A percentile compares a stretch with the other conserved stretches of the same genome.
Evolutionary conservation across 2,888 invertebrate genomes (phyloP).

Genomic region (Andrena minutula): DNA sequence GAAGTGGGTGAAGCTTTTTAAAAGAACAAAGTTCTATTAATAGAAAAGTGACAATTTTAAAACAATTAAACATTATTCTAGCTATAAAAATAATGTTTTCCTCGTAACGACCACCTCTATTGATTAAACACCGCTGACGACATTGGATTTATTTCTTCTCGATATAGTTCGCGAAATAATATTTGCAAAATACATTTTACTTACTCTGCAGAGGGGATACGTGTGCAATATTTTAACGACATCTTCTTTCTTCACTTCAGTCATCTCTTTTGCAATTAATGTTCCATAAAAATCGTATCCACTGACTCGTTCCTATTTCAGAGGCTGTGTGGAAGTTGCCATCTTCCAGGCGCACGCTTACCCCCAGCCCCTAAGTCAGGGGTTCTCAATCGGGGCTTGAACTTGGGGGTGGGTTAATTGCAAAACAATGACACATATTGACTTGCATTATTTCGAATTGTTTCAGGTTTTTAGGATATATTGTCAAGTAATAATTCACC

Average conservation of each 20-base stretch:
- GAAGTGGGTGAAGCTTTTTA: neutral
- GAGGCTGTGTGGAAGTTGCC: conserved; percentile 52
- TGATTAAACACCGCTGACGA: conserved; percentile 40
- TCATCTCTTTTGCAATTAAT: conserved; percentile 71
- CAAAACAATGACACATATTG: neutral
- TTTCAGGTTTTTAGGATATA: neutral
- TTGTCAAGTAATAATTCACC: too few species aligned
- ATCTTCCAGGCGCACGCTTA: conserved; percentile 60
- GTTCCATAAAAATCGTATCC: conserved; percentile 43
- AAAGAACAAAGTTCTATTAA: neutral
- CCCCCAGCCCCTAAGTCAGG: conserved; percentile 30
- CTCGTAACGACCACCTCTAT: conserved; percentile 27
- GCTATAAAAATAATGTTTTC: neutral
- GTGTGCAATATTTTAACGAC: conserved; percentile 86
- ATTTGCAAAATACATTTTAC: conserved; percentile 67
- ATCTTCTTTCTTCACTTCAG: conserved; percentile 84
- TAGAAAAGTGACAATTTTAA: neutral
- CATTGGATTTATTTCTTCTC: conserved; percentile 1
- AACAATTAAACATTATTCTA: neutral
- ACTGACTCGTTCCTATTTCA: conserved; percentile 5
- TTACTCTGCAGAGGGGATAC: conserved; percentile 87
- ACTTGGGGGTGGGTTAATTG: neutral
- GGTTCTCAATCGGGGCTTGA: conserved; percentile 33
- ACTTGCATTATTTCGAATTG: neutral
- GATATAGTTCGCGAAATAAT: neutral